Evolutionary conservation across 2,888 invertebrate genomes (phyloP), one percentile per base, ranked within the genome.

Genomic region (Alentia gelatinosa): DNA sequence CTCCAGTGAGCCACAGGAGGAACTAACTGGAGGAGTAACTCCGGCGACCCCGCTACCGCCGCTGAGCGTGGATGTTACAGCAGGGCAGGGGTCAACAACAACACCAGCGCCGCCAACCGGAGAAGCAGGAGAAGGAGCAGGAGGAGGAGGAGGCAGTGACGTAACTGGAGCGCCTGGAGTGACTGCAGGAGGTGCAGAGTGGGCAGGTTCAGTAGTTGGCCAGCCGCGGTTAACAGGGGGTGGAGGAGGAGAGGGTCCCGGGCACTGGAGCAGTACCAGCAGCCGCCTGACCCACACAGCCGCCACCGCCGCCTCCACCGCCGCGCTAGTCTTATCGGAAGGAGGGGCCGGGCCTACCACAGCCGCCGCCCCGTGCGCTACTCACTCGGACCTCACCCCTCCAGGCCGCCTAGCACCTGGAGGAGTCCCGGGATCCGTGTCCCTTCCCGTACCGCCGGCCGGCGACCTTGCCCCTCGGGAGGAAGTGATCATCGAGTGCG

Each of bases 201-300:
- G 35, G 37, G 5, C 37, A 30, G 39, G 37, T 68, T 83, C 83
- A 83, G 83, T 83, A 83, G 83, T 40, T 40, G 83, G 83, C 26
- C 39, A 83, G 83, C 39, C 35, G 56, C 37, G 68, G 74, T 40
- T 26, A 33, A 63, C 40, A 39, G 40, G 23, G 26, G 42, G 74
- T 19, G 89, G 88, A 50, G 88, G 88, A 35, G 50, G 50, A 88
- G 40, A 33, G 30, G 63, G n/a, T n/a, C 68, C 74, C 89, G 40
- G 37, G 1, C 68, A 35, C 37, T 12, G 89, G 40, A 63, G 35
- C 26, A 33, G 68, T 33, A 50, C 50, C 19, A 63, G 56, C 33
- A 50, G 50, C 40, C 47, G 30, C 88, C 42, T 50, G 35, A 19
- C n/a, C 23, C 50, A 19, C 23, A 37, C 40, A 5, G 26, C 15